Conservation (phyloP, 2,888 invertebrate genomes). For the Didymodactylos carnosus region DNA sequence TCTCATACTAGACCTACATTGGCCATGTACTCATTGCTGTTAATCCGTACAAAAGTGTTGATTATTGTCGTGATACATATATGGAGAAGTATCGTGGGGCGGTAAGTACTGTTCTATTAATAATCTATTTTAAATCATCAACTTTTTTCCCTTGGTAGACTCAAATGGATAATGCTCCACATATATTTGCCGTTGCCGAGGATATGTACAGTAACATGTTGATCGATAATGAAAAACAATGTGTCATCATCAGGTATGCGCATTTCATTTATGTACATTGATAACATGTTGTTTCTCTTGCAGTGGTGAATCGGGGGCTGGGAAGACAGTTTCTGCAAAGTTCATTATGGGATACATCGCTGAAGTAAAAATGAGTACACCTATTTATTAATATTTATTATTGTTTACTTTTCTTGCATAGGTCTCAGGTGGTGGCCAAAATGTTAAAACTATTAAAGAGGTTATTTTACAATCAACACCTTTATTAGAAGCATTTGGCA, state of each 20-base stretch:
- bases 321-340: slow-evolving; percentile 95
- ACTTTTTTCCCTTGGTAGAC: slow-evolving; percentile 37
- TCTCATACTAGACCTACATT: slow-evolving; percentile 43
- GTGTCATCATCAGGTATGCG: slow-evolving; percentile 46
- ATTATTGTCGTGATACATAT: slow-evolving; percentile 47
- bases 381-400: too few species aligned
- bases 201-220: slow-evolving; percentile 53
- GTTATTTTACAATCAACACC: slow-evolving; percentile 50
- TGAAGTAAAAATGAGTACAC: slow-evolving; percentile 54
- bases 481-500: slow-evolving; percentile 39
- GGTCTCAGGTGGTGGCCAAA: slow-evolving; percentile 2
- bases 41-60: slow-evolving; percentile 46
- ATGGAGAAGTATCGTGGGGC: slow-evolving; percentile 35
- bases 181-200: slow-evolving; percentile 48
- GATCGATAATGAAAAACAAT: slow-evolving; percentile 49
- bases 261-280: too few species aligned
- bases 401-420: too few species aligned
- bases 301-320: slow-evolving; percentile 86
- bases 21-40: slow-evolving; percentile 46
- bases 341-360: slow-evolving; percentile 81
- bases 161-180: slow-evolving; percentile 51
- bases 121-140: background rate
- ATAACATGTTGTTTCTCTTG: too few species aligned
- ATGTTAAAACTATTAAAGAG: slow-evolving; percentile 42
- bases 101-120: slow-evolving; percentile 22